Evolutionary conservation across 2,797 vertebrate genomes (phyloP).

Genomic region (Bufotes viridis): DNA sequence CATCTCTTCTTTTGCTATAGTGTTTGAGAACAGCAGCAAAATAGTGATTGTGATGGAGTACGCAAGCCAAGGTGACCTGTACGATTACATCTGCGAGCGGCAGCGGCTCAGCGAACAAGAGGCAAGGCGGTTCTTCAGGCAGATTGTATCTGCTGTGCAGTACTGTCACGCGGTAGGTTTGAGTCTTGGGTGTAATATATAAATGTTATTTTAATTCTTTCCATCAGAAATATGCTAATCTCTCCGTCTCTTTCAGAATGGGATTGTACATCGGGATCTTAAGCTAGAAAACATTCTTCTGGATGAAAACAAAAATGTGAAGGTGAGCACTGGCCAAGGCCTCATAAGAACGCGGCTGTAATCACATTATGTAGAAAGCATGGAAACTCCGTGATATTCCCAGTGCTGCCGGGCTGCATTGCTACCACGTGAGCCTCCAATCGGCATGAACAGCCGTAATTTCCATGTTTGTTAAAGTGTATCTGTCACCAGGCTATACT

Average conservation of each 20-base stretch:
- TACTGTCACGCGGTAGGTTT: conserved; percentile 90
- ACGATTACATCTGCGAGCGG: conserved; percentile 90
- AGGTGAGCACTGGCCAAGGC: conserved; percentile 77
- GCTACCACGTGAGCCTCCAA: background rate
- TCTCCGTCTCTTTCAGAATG: conserved; percentile 78
- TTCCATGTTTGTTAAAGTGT: background rate
- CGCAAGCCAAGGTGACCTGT: conserved; percentile 91
- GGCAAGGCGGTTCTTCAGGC: conserved; percentile 90
- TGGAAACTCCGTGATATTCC: background rate
- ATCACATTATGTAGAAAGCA: background rate
- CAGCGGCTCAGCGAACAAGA: conserved; percentile 84
- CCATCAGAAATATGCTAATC: background rate
- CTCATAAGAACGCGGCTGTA: background rate
- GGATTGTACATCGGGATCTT: conserved; percentile 94
- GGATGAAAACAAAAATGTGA: conserved; percentile 88
- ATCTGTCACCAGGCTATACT: too few relatives aligned
- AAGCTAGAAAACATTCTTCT: conserved; percentile 98
- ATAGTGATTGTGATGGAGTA: conserved; percentile 99
- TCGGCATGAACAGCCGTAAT: background rate
- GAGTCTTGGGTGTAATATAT: background rate
- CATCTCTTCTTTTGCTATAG: conserved; percentile 68
- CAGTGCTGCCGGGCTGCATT: background rate
- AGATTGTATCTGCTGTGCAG: conserved; percentile 91
- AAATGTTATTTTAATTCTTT: background rate
- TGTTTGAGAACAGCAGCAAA: conserved; percentile 97